Percentiles rank a stretch among this genome's conserved stretches.
These are phyloP conservation scores for Varanus komodoensis DNA, from an alignment of 2,113 vertebrate species.

Conservation along the genomic window DNA sequence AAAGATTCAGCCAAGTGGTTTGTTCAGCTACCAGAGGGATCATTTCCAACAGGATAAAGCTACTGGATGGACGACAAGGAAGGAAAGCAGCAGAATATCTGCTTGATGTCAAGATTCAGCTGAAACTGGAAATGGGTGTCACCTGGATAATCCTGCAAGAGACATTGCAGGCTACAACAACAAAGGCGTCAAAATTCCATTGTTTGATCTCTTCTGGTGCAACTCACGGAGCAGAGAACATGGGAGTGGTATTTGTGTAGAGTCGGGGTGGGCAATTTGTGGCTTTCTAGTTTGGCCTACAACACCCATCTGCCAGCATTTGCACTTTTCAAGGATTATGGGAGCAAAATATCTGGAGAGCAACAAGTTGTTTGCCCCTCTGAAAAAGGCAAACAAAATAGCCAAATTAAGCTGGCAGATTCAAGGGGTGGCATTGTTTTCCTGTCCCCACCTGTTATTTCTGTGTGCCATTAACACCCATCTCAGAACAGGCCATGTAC, in stretches of 20 bases:
- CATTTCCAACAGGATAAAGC: constrained; percentile 21
- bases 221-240: not conserved
- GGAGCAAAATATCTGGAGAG: no score
- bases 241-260: not conserved
- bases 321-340: no score
- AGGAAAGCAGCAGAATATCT: not conserved
- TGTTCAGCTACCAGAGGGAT: constrained; percentile 17
- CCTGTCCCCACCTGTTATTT: not conserved
- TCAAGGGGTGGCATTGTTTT: not conserved
- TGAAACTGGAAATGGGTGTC: not conserved
- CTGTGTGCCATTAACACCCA: not conserved
- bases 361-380: not conserved
- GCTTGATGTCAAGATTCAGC: constrained; percentile 16
- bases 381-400: not conserved
- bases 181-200: not conserved
- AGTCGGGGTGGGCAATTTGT: no score
- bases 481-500: not conserved
- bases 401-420: not conserved
- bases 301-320: no score
- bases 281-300: no score
- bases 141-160: constrained; percentile 9
- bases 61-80: constrained; percentile 1
- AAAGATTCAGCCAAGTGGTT: constrained; percentile 19
- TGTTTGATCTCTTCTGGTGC: not conserved
- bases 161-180: not conserved